These are phyloP conservation scores for Poeciliopsis presidionis DNA, from an alignment of 2,797 vertebrate species.

Conservation along the genomic window DNA sequence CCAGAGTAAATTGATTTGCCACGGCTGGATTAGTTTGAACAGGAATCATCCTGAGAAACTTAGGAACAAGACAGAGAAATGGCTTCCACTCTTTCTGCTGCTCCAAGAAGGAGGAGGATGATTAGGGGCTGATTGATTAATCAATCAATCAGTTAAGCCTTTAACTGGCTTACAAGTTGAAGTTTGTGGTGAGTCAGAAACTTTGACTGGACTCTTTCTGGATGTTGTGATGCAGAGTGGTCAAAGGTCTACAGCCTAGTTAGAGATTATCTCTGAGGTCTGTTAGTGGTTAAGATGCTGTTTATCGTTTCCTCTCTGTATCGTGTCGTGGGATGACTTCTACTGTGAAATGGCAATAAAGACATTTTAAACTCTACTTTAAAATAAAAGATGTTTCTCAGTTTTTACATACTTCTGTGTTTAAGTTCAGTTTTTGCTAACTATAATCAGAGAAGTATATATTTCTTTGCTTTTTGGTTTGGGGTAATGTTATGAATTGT, in stretches of 20 bases:
- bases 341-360: constrained; percentile 5
- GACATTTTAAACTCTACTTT: background rate
- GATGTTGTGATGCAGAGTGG: background rate
- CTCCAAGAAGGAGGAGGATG: background rate
- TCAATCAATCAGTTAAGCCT: background rate
- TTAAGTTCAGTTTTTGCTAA: background rate
- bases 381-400: background rate
- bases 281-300: background rate
- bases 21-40: background rate
- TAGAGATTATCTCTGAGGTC: background rate
- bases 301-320: constrained; percentile 5
- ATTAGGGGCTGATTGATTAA: background rate
- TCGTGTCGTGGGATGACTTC: background rate
- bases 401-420: background rate
- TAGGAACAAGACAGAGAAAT: background rate
- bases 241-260: background rate
- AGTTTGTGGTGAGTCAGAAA: background rate
- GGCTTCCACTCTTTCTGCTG: background rate
- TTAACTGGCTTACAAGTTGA: background rate
- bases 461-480: background rate
- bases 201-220: background rate
- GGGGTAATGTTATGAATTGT: background rate
- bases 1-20: background rate
- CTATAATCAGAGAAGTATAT: background rate
- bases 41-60: background rate